phyloP scores from a whole-genome alignment of 2,113 vertebrate genomes.

The Lagenorhynchus albirostris region DNA sequence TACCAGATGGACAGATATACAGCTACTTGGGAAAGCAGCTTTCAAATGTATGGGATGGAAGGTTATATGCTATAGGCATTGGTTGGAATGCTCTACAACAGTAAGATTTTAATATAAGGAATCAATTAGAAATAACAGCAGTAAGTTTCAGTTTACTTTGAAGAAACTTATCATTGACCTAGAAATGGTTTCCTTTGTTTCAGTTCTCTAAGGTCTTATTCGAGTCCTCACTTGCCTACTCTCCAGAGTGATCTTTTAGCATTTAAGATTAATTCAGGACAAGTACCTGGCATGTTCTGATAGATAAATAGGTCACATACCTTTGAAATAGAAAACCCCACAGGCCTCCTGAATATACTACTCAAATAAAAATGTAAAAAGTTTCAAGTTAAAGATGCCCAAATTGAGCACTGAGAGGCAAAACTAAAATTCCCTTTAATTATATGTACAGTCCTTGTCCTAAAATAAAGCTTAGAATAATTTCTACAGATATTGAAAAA shows the following conservation, averaged over 20 bases:
- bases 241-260: conserved; percentile 29
- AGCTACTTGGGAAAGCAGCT: conserved; percentile 23
- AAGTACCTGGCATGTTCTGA: conserved; percentile 31
- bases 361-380: conserved; percentile 37
- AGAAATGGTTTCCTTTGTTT: conserved; percentile 6
- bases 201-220: neutral
- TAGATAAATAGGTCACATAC: conserved; percentile 11
- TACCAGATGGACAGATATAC: conserved; percentile 1
- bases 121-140: conserved; percentile 32
- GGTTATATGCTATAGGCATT: neutral
- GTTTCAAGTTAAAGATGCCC: conserved; percentile 32
- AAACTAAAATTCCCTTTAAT: conserved; percentile 43
- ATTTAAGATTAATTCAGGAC: conserved; percentile 49
- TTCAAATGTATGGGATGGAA: neutral
- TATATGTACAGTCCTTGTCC: neutral
- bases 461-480: conserved; percentile 24
- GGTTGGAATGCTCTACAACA: neutral
- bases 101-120: conserved; percentile 16
- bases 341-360: neutral
- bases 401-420: conserved; percentile 21
- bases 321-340: conserved; percentile 14
- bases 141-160: conserved; percentile 12
- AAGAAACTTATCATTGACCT: conserved; percentile 25
- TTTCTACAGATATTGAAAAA: conserved; percentile 31
- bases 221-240: conserved; percentile 8